phyloP scores from a whole-genome alignment of 2,888 invertebrate species.

The Stegophylla sp. region DNA sequence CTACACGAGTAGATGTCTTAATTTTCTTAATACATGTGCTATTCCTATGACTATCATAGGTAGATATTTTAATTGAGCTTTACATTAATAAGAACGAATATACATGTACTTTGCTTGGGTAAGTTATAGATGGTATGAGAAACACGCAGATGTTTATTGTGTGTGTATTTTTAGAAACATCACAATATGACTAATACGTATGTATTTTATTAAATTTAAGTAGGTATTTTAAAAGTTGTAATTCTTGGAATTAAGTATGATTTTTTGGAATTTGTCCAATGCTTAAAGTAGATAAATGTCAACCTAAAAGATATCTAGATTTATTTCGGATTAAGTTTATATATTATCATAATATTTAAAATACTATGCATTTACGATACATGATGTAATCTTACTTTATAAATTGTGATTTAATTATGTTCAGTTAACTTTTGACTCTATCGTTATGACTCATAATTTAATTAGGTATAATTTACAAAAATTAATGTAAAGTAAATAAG shows the following conservation, averaged over 20 bases:
- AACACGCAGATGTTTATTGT: constrained; percentile 12
- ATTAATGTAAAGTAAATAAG: not conserved
- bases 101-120: not conserved
- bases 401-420: not conserved
- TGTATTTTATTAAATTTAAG: not conserved
- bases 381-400: not conserved
- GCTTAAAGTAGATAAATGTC: not conserved
- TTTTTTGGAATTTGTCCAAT: constrained; percentile 37
- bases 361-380: not conserved
- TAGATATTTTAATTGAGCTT: not conserved
- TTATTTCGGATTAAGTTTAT: not conserved
- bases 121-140: not conserved
- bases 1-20: too few relatives aligned
- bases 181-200: constrained; percentile 8
- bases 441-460: too few relatives aligned
- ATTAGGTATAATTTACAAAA: too few relatives aligned
- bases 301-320: not conserved
- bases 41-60: too few relatives aligned
- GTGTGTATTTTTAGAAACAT: constrained; percentile 24
- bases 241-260: not conserved
- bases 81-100: not conserved
- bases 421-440: too few relatives aligned
- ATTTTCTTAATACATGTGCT: too few relatives aligned
- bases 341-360: not conserved
- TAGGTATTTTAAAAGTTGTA: constrained; percentile 20